Evolutionary conservation across 2,888 invertebrate genomes (phyloP), one percentile per base, ranked within the genome.

Genomic region (Lepidochitona cinerea): DNA sequence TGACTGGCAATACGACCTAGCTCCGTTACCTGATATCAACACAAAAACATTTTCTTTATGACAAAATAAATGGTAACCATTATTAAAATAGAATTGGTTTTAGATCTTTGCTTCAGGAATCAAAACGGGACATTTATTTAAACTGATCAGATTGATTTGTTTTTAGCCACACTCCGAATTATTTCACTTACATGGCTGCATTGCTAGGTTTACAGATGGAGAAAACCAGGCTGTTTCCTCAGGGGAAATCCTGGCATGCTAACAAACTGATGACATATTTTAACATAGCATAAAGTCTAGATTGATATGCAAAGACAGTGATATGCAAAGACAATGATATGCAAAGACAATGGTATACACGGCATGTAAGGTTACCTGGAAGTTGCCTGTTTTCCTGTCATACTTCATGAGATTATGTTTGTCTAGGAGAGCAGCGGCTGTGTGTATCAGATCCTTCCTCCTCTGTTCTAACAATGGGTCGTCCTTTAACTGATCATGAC

Each of bases 1-100:
- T 99, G 98, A 0, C 98, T 98, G 3, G 99, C 97, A 87, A 99
- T 99, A 49, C 99, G 94, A 0, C 99, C 99, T 12, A 99, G 92
- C 91, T 99, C 99, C 0, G 98, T 98, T 0, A 96, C 95, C 88
- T 96, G 94, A 82, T 94, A 93, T 14, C 49, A 41, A 41, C 12
- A 12, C 12, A n/a, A 41, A n/a, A 14, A 41, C 12, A 41, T 41
- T 41, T 41, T 12, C n/a, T n/a, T n/a, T n/a, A n/a, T n/a, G n/a
- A 41, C 9, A 49, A 49, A 49, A 2, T n/a, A 49, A 49, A 5
- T n/a, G 3, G 7, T 7, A 18, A 7, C 7, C 49, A 49, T 2
- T n/a, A 49, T 49, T 49, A 18, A 4, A n/a, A 4, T n/a, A 5
- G 2, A 49, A 49, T 4, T 7, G 23, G 18, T 7, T 49, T 23